Base-by-base conservation (phyloP, 2,113 vertebrate genomes). In the Aramus guarauna region DNA sequence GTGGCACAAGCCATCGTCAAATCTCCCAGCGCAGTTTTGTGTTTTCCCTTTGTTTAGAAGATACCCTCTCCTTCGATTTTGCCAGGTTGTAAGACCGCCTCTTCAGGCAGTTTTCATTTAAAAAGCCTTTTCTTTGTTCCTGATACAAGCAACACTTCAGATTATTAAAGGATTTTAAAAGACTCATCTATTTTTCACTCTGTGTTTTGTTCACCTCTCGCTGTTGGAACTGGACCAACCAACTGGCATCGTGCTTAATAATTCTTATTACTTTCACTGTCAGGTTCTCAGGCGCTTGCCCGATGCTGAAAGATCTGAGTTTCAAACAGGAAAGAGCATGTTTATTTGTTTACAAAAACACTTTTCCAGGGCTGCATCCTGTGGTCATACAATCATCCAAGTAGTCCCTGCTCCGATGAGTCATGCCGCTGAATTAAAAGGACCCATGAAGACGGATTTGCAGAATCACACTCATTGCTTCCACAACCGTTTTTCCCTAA, bases 321-420 rank as follows among this genome's bases (percentile, higher is more conserved):
- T 94, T 90, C 96, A 48, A 94, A 94, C 87, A 95, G 93, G 95
- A 96, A 97, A 77, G 62, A 92, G 58, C 94, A 87, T 97, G 92
- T 95, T 97, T 96, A 92, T 96, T 97, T 96, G 90, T 96, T 97
- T 97, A 94, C 92, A 92, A 82, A 90, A 95, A 92, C 94, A 92
- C 95, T 97, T 95, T 91, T 96, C 53, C 86, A 96, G 91, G 47
- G 37, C 91, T 83, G 91, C 87, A 91, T 97, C 95, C 95, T 97
- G 91, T 95, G 94, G 95, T 95, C 97, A 91, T 14, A 82, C 80
- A 78, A 60, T 41, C 91, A 53, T 48, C 62, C 53, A 21, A 94
- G 86, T 27, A 78, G 88, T 76, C 89, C 84, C 48, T 59, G 84
- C 87, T 95, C 81, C 0, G 0, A 36, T 96, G 93, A 94, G n/a